Evolutionary conservation across 53 echinoderm and acorn worm species (phyloP), one percentile per base, ranked within the genome.

Genomic region (Crossaster papposus): DNA sequence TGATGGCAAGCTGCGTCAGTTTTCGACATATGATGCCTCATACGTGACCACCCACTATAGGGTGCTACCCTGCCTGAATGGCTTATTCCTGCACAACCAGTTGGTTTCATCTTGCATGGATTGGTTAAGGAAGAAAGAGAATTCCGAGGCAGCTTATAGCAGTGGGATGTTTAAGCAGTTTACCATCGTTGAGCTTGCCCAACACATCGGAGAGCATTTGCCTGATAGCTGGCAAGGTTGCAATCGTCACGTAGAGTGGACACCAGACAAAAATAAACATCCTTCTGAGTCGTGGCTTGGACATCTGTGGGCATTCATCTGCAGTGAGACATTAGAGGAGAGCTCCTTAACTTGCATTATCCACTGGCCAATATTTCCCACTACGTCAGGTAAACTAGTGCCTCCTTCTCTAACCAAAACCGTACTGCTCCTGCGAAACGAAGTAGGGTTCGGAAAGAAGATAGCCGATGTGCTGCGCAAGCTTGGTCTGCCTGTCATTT

Each of bases 301-400:
- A 35, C 29, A 37, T 5, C 12, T 86, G 35, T 86, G 86, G 86
- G 14, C 74, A 36, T 90, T 90, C 52, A 58, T 90, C n/a, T 86
- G 35, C 37, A 90, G 82, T 77, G 82, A 75, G 32, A 63, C 77
- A 24, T 23, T 18, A 20, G 72, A 71, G 17, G 9, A 64, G 30
- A 1, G 33, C 0, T 70, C 71, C n/a, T 38, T 88, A 0, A 15
- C 81, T 11, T 30, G 70, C 22, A 36, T 92, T 62, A 23, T 38
- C 11, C 58, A 92, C 2, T 92, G 92, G 92, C 81, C 92, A 1
- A 64, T 92, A 64, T 31, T 88, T 38, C 92, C 92, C 64, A 88
- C 88, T 0, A 32, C 30, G 6, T 71, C 62, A 7, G 62, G 89
- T 2, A 70, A 71, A 33, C 26, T 89, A 14, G 81, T 89, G 51